Percentiles rank a stretch among this genome's conserved stretches.
Conservation (phyloP, 2,797 vertebrate genomes). For the Jordanella pulchra region DNA sequence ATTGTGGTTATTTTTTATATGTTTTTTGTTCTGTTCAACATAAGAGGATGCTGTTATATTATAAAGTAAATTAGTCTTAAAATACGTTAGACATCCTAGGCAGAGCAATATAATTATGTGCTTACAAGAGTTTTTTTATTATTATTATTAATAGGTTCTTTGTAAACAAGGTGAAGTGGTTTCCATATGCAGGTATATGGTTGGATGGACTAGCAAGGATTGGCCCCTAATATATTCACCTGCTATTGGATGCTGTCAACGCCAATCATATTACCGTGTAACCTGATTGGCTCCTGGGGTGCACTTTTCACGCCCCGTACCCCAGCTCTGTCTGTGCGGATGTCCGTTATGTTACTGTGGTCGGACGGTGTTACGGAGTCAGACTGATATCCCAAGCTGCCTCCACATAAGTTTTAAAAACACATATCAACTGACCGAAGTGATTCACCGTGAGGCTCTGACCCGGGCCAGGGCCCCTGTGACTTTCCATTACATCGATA, state of each 20-base stretch:
- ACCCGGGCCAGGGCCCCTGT: slow-evolving; percentile 25
- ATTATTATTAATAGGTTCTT: not conserved
- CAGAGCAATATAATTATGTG: not conserved
- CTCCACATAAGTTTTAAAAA: slow-evolving; percentile 63
- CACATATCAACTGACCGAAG: slow-evolving; percentile 17
- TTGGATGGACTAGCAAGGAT: slow-evolving; percentile 5
- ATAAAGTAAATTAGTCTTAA: not conserved
- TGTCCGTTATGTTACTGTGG: slow-evolving; percentile 63
- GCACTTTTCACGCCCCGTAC: slow-evolving; percentile 31
- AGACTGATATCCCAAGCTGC: slow-evolving; percentile 45
- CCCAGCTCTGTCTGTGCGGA: slow-evolving; percentile 56
- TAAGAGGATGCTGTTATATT: not conserved
- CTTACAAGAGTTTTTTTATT: not conserved
- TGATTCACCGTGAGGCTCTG: slow-evolving; percentile 15
- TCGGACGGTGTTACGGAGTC: slow-evolving; percentile 53
- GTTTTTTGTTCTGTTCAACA: not conserved
- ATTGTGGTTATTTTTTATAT: too few species aligned
- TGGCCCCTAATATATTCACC: slow-evolving; percentile 9
- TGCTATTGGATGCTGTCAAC: slow-evolving; percentile 28
- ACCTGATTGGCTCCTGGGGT: slow-evolving; percentile 49
- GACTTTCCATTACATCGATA: slow-evolving; percentile 30
- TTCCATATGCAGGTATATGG: slow-evolving; percentile 18
- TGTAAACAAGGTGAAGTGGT: slow-evolving; percentile 24
- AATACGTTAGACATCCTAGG: not conserved
- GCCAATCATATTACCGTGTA: slow-evolving; percentile 31